Conservation (phyloP, 2,113 vertebrate species). For the Pseudolaguvia tuberculata region DNA sequence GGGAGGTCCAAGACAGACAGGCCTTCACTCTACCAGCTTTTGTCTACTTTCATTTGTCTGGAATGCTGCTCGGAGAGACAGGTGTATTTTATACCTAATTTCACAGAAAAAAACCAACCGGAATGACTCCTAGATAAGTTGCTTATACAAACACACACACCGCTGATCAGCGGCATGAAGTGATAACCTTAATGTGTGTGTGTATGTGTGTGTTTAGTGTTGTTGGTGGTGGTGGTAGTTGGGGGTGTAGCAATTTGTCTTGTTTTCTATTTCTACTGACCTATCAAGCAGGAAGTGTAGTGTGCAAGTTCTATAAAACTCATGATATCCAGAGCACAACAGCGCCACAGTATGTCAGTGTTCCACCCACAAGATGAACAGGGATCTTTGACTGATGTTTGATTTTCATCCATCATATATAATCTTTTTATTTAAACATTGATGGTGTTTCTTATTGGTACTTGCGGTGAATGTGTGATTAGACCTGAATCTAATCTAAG, state of each 20-base stretch:
- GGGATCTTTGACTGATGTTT: background rate
- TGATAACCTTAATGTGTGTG: background rate
- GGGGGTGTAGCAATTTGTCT: no score
- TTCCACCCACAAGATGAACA: no score
- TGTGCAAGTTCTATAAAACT: no score
- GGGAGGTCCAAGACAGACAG: background rate
- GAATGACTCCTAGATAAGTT: background rate
- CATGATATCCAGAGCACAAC: no score
- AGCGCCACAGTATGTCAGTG: no score
- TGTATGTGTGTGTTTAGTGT: no score
- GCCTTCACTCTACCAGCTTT: background rate
- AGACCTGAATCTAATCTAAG: conserved; percentile 8
- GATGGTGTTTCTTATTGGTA: background rate
- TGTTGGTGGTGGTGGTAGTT: no score
- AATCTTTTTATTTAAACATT: background rate
- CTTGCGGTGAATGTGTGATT: no score
- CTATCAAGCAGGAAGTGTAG: no score
- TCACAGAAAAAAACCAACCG: conserved; percentile 24
- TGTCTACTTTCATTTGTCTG: background rate
- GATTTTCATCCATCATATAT: background rate
- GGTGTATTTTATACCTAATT: conserved; percentile 14
- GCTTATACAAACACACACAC: background rate
- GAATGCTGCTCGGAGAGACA: conserved; percentile 21
- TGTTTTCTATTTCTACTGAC: no score
- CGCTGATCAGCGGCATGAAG: conserved; percentile 15